Evolutionary conservation across 1,140 invertebrate species (phyloP), one percentile per base, ranked within the genome.

Genomic region (Copidosoma floridanum): DNA sequence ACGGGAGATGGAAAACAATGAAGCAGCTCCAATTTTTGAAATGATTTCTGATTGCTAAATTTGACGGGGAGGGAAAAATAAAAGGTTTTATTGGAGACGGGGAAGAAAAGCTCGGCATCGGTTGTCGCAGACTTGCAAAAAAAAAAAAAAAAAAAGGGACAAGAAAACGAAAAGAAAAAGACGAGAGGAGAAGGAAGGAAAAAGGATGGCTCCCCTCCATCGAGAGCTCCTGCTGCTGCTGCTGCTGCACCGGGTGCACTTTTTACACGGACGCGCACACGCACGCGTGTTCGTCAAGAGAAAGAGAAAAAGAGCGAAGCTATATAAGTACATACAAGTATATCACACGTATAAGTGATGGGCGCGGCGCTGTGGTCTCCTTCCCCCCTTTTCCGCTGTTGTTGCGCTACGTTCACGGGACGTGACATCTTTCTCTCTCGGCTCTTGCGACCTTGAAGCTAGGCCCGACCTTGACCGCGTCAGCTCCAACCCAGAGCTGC

Each of bases 401-500:
- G n/a, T n/a, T n/a, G n/a, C n/a, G n/a, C n/a, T n/a, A n/a, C 66
- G 67, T 68, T 69, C 69, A 61, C 64, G 69, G 71, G 71, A 74
- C 73, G 48, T 51, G 72, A 74, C 72, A 74, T 75, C 69, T 72
- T 67, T 61, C 51, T 57, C 46, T 16, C 14, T 37, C n/a, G n/a
- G n/a, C n/a, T n/a, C n/a, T n/a, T n/a, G n/a, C 70, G 72, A 76
- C 74, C 74, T 76, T 76, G 71, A 66, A 63, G 65, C 56, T 63
- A 65, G 61, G 67, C 50, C 66, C 75, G 74, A 76, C 74, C 74
- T 76, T 76, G 73, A 76, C 74, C 74, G 74, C 71, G 71, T 71
- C 72, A 71, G 64, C 41, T 64, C 65, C 67, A 60, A 67, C 68
- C 68, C 48, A 56, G 46, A 37, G 53, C 35, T 21, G 23, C 18